These are phyloP conservation scores for Streptopelia turtur DNA, from an alignment of 2,797 vertebrate genomes.

Conservation along the genomic window DNA sequence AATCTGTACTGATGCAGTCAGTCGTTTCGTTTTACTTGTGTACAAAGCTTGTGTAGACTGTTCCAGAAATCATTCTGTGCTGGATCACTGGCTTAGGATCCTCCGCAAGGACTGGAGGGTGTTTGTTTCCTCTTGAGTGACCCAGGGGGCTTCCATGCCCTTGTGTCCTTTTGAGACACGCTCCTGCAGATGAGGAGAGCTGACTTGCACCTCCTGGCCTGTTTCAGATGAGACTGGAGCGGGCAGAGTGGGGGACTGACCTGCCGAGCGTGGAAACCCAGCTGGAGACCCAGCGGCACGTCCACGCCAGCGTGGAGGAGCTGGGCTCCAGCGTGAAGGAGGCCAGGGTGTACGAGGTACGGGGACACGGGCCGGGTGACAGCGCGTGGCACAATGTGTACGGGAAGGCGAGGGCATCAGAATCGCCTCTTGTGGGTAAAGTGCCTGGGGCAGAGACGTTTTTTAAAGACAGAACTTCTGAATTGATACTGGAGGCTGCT, in stretches of 20 bases:
- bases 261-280: slow-evolving; percentile 92
- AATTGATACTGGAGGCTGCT: neutral
- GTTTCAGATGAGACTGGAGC: slow-evolving; percentile 88
- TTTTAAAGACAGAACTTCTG: neutral
- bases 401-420: rapidly evolving
- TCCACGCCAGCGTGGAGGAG: slow-evolving; percentile 90
- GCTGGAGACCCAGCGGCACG: slow-evolving; percentile 87
- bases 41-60: neutral
- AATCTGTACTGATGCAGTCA: neutral
- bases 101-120: rapidly evolving
- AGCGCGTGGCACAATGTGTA: rapidly evolving
- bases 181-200: neutral
- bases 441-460: neutral
- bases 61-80: neutral
- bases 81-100: neutral
- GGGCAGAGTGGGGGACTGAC: slow-evolving; percentile 94
- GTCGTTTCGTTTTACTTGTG: neutral
- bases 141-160: neutral
- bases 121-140: neutral
- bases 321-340: slow-evolving; percentile 89
- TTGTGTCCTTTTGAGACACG: rapidly evolving
- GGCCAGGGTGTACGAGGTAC: slow-evolving; percentile 89
- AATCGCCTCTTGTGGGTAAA: neutral
- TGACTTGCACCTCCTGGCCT: neutral
- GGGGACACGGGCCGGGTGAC: neutral